A percentile compares a stretch with the other conserved stretches of the same genome.
These are phyloP conservation scores for Leptestheria dahalacensis DNA, from an alignment of 1,140 invertebrate species.

Conservation along the genomic window DNA sequence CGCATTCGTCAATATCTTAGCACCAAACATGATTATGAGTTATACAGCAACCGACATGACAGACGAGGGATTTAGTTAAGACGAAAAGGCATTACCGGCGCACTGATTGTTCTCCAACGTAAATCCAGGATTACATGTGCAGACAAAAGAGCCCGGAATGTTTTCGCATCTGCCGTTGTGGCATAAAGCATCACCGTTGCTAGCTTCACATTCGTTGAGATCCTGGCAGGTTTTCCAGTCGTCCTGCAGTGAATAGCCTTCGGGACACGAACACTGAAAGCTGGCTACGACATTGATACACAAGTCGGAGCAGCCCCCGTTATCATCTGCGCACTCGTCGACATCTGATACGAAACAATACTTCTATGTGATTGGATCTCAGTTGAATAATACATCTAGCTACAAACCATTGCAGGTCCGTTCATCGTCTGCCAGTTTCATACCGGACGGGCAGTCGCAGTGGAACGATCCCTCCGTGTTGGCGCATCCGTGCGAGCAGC, in stretches of 20 bases:
- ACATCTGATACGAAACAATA: no score
- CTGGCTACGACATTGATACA: conserved; percentile 69
- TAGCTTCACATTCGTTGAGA: conserved; percentile 33
- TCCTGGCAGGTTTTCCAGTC: conserved; percentile 39
- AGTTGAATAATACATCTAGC: no score
- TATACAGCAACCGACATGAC: no score
- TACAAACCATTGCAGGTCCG: conserved; percentile 25
- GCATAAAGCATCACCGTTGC: conserved; percentile 28
- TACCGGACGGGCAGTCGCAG: conserved; percentile 41
- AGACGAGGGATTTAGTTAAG: no score
- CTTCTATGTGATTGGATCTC: no score
- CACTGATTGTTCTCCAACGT: conserved; percentile 37
- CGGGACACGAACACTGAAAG: conserved; percentile 27
- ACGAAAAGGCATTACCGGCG: not conserved
- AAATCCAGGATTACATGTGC: conserved; percentile 29
- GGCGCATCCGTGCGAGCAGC: conserved; percentile 40
- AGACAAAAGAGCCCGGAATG: conserved; percentile 34
- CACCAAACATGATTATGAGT: conserved; percentile 8
- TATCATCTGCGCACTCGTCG: conserved; percentile 57
- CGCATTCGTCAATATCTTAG: conserved; percentile 54
- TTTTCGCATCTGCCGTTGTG: conserved; percentile 52
- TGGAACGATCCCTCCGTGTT: conserved; percentile 36
- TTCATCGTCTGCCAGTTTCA: conserved; percentile 26
- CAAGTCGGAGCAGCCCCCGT: conserved; percentile 57
- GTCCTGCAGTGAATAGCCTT: conserved; percentile 27